phyloP scores from a whole-genome alignment of 2,888 invertebrate species.

The Agonopterix heracliana region DNA sequence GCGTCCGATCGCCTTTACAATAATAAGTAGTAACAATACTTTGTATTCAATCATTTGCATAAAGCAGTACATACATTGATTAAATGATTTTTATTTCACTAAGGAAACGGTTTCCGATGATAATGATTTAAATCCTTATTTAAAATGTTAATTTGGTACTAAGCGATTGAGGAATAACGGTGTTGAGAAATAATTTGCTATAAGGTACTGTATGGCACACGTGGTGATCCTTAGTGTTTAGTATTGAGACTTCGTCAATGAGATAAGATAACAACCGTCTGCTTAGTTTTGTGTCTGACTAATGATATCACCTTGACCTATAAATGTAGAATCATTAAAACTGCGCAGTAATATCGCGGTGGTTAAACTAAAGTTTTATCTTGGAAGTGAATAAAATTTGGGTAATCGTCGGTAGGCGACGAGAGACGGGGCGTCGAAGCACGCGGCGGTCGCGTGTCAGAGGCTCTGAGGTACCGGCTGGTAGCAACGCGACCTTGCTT shows the following conservation, averaged over 20 bases:
- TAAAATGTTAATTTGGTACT: too few species aligned
- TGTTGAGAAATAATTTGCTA: too few species aligned
- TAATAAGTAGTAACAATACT: not conserved
- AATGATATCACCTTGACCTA: constrained; percentile 52
- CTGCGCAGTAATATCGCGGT: constrained; percentile 38
- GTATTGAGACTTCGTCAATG: constrained; percentile 1
- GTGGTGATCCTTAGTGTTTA: constrained; percentile 4
- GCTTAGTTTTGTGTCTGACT: constrained; percentile 27
- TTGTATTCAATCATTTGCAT: too few species aligned
- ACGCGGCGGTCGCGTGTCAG: constrained; percentile 8
- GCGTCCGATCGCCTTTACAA: not conserved
- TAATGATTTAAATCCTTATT: too few species aligned
- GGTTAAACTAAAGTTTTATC: constrained; percentile 24
- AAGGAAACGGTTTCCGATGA: too few species aligned
- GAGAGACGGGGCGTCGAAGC: constrained; percentile 3
- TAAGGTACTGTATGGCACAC: constrained; percentile 8
- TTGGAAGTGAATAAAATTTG: constrained; percentile 20
- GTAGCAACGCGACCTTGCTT: constrained; percentile 30
- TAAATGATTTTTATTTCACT: too few species aligned
- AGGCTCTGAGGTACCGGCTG: not conserved
- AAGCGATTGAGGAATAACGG: too few species aligned
- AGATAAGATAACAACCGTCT: constrained; percentile 38
- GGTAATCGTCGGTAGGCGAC: constrained; percentile 11
- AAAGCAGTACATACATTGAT: too few species aligned
- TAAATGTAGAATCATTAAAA: constrained; percentile 34